phyloP scores from a whole-genome alignment of 92 coral and sea anemone species.

The Bergia puertoricense region DNA sequence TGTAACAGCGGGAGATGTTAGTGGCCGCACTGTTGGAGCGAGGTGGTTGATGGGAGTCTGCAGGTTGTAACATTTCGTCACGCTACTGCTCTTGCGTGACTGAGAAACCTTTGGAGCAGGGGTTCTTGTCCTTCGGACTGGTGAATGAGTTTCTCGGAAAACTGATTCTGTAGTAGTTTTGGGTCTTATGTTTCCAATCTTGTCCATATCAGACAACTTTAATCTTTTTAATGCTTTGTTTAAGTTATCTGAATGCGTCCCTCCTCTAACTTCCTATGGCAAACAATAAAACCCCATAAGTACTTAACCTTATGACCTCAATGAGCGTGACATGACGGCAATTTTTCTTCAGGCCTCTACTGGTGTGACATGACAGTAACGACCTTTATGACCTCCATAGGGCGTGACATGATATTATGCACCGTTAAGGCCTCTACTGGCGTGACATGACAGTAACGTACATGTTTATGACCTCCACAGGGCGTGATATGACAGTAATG shows the following conservation, averaged over 20 bases:
- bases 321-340: neutral
- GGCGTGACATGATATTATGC: too few relatives aligned
- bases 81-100: constrained; percentile 10
- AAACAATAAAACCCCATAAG: neutral
- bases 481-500: too few relatives aligned
- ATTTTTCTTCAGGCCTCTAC: too few relatives aligned
- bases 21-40: constrained; percentile 5
- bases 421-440: too few relatives aligned
- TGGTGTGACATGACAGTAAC: too few relatives aligned
- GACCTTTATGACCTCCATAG: too few relatives aligned
- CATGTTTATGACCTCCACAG: too few relatives aligned
- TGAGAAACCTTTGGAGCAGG: constrained; percentile 14
- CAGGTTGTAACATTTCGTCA: constrained; percentile 33
- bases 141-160: constrained; percentile 9
- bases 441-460: too few relatives aligned
- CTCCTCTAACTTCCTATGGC: constrained; percentile 20
- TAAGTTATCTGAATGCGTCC: constrained; percentile 11
- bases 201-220: constrained; percentile 44
- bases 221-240: constrained; percentile 42
- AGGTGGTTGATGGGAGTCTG: constrained; percentile 12
- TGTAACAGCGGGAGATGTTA: constrained; percentile 33
- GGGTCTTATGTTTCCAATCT: constrained; percentile 37
- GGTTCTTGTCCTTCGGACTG: constrained; percentile 31
- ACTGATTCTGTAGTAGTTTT: constrained; percentile 18
- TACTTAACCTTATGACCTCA: neutral